Base-by-base conservation (phyloP, 92 coral and sea anemone genomes). In the Blastomussa wellsi region DNA sequence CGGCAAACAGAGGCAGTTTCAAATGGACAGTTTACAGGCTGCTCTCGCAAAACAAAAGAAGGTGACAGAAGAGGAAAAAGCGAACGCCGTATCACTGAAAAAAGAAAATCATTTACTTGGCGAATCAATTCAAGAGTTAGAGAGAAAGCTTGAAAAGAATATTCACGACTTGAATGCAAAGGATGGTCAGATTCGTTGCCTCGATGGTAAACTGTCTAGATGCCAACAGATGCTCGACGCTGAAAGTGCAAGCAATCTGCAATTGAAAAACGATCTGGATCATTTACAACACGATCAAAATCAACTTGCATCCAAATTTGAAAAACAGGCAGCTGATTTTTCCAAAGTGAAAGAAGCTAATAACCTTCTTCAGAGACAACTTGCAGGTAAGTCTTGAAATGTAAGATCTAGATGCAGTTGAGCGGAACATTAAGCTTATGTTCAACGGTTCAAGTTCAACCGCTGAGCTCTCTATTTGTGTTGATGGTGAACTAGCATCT, bases 1-100 rank as follows among this genome's bases (percentile, higher is more conserved):
- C 51, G 84, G 82, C 86, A 92, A 93, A 77, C 98, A 95, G 81
- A 90, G 83, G 91, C 95, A 93, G 68, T 95, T 93, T 80, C 98
- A 95, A 77, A 78, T 90, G 53, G 98, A 95, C 39, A 90, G 95
- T 86, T 75, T 86, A 41, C 90, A 93, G 66, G 98, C 94, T 19
- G 91, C 98, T 19, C 76, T 93, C 33, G 92, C 89, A 32, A 95
- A 95, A 72, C 98, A 95, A 82, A 95, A 95, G 78, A 78, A 91
- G 72, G 62, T 89, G 51, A 93, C 94, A 0, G 95, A 95, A 16
- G 98, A 95, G 79, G 96, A 90, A 77, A 93, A 91, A 69, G 82
- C 88, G 5, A 90, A 82, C 77, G 42, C 79, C 80, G 84, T 89
- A 2, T 26, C 59, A 5, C 84, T 86, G 6, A 95, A 95, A 80